These are phyloP conservation scores for Amphiura filiformis DNA, from an alignment of 35 echinoderm and acorn worm genomes.

Conservation along the genomic window DNA sequence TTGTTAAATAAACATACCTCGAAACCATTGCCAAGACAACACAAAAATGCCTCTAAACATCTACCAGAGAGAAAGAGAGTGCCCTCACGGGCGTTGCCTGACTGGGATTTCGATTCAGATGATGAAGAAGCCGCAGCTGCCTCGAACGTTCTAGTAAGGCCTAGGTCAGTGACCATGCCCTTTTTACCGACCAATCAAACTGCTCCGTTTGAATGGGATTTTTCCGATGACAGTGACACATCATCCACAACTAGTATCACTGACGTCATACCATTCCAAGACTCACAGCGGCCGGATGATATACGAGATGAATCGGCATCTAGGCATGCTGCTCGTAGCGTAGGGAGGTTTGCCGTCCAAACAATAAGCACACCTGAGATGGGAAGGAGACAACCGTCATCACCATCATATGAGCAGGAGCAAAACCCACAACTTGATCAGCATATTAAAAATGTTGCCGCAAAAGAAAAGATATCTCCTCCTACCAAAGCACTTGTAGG, in stretches of 20 bases:
- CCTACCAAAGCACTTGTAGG: neutral
- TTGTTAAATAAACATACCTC: neutral
- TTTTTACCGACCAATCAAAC: neutral
- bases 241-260: neutral
- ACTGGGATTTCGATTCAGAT: neutral
- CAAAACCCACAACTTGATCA: neutral
- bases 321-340: neutral
- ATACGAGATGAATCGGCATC: neutral
- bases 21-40: neutral
- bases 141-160: neutral
- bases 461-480: too few species aligned
- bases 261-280: neutral
- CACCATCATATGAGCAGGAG: neutral
- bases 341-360: neutral
- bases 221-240: neutral
- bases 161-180: neutral
- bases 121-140: neutral
- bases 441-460: neutral
- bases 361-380: neutral
- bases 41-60: neutral
- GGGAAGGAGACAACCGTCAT: neutral
- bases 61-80: neutral
- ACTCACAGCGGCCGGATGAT: neutral
- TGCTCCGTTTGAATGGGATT: neutral
- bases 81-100: neutral